Evolutionary conservation across 2,797 vertebrate species (phyloP).

Genomic region (Helicolenus hilgendorfi): DNA sequence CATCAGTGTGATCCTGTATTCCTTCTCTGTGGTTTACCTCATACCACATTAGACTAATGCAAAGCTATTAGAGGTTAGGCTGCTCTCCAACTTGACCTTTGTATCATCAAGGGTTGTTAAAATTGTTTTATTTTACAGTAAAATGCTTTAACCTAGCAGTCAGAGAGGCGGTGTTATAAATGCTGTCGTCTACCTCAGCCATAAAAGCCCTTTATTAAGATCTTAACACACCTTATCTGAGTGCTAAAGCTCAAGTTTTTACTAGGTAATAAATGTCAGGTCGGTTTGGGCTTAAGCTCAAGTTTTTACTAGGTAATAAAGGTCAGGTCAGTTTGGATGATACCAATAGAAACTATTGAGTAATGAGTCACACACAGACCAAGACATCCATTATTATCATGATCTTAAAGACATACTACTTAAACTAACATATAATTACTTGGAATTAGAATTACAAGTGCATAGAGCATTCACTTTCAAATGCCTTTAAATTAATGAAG

Average conservation of each 20-base stretch:
- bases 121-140: neutral
- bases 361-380: neutral
- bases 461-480: neutral
- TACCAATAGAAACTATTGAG: neutral
- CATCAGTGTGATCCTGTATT: neutral
- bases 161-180: neutral
- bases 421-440: neutral
- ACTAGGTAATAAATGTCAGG: neutral
- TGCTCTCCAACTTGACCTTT: neutral
- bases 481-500: neutral
- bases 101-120: neutral
- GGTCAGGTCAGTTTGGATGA: neutral
- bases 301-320: too few species aligned
- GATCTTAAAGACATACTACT: neutral
- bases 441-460: neutral
- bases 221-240: neutral
- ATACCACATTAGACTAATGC: neutral
- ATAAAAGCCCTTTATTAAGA: neutral
- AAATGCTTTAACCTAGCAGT: conserved; percentile 4
- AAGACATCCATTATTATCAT: neutral
- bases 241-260: neutral
- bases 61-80: neutral
- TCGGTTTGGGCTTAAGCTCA: too few species aligned
- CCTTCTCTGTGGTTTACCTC: neutral
- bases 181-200: neutral